Conservation (phyloP, 2,888 invertebrate genomes). For the Artemia sinica region DNA sequence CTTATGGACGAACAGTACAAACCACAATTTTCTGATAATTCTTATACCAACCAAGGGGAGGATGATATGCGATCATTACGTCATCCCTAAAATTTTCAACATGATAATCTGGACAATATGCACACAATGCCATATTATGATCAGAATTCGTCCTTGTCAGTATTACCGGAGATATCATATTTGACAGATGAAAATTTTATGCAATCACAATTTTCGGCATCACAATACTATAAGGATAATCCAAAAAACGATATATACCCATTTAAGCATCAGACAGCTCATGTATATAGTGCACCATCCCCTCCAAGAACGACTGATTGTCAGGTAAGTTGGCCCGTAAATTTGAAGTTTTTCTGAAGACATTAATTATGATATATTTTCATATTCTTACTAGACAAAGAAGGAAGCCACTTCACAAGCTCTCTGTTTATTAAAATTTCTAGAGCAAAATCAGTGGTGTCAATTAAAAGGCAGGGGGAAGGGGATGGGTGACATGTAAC, state of each 20-base stretch:
- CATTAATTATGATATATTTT: too few species aligned
- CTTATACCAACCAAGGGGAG: background rate
- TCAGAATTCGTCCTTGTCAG: slow-evolving; percentile 1
- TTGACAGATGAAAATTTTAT: background rate
- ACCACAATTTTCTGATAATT: background rate
- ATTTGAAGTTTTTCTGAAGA: too few species aligned
- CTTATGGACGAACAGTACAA: background rate
- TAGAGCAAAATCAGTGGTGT: too few species aligned
- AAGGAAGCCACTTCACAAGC: too few species aligned
- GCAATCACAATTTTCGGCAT: background rate
- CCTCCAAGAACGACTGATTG: background rate
- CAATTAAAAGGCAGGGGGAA: too few species aligned
- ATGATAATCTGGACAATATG: background rate
- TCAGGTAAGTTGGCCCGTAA: background rate
- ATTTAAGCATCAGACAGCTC: background rate
- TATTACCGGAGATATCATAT: background rate
- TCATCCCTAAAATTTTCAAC: background rate
- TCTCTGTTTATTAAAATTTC: too few species aligned
- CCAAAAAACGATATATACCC: background rate
- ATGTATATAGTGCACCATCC: slow-evolving; percentile 4
- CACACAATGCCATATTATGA: slow-evolving; percentile 4
- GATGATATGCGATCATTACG: background rate
- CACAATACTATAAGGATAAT: background rate
- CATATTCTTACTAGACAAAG: too few species aligned
- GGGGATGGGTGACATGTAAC: too few species aligned